These are phyloP conservation scores for Turnix velox DNA, from an alignment of 2,113 vertebrate genomes.

Conservation along the genomic window DNA sequence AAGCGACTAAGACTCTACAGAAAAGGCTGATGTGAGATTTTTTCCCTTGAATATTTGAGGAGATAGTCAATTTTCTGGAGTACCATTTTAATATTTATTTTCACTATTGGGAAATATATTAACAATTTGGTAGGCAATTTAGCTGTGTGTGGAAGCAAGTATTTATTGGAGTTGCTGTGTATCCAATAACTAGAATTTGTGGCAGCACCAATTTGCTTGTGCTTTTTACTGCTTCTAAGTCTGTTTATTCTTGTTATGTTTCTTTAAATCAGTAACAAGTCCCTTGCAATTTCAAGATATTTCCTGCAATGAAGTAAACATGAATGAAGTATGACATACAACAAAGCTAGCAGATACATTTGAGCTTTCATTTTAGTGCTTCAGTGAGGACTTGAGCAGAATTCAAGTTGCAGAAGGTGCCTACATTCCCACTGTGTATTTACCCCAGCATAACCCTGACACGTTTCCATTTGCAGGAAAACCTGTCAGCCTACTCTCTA, in stretches of 20 bases:
- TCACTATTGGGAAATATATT: not conserved
- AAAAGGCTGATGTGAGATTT: not conserved
- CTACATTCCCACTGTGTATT: not conserved
- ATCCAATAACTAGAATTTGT: not conserved
- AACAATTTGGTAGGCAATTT: slow-evolving; percentile 5
- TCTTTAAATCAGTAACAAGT: slow-evolving; percentile 27
- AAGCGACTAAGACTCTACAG: not conserved
- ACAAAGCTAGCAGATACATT: not conserved
- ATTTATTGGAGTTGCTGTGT: not conserved
- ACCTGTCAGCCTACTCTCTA: not conserved
- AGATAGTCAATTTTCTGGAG: not conserved
- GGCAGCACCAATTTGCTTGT: not conserved
- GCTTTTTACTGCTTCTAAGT: not conserved
- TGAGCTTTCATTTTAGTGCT: not conserved
- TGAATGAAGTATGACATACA: not conserved
- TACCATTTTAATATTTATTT: not conserved
- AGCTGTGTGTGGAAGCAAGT: not conserved
- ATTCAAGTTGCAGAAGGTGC: not conserved
- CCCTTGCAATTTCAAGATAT: not conserved
- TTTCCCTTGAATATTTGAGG: not conserved
- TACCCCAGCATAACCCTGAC: not conserved
- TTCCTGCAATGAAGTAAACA: not conserved
- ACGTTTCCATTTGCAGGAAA: not conserved
- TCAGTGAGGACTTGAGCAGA: not conserved
- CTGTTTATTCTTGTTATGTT: not conserved